These are phyloP conservation scores for Chrysolina oricalcia DNA, from an alignment of 2,888 invertebrate species.

Conservation along the genomic window DNA sequence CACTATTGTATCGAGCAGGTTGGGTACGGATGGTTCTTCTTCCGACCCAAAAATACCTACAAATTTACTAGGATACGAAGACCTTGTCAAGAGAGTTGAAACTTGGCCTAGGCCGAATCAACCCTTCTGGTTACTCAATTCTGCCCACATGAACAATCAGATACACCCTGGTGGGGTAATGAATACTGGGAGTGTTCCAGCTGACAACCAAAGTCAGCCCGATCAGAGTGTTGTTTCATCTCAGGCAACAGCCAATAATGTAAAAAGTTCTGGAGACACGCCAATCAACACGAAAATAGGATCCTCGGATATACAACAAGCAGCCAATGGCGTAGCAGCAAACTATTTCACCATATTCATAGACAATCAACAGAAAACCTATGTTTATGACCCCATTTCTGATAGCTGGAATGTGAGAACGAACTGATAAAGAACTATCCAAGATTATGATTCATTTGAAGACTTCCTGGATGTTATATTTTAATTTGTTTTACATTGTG, in stretches of 20 bases:
- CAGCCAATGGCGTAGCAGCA: not conserved
- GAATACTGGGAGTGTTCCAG: not conserved
- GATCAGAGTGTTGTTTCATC: not conserved
- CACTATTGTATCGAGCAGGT: conserved; percentile 69
- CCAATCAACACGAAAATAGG: no score
- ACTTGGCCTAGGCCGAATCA: conserved; percentile 79
- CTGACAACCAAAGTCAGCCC: not conserved
- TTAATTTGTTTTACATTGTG: not conserved
- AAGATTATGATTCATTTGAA: not conserved
- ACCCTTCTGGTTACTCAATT: conserved; percentile 84
- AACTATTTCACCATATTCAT: conserved; percentile 26
- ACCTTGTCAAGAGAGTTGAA: conserved; percentile 77
- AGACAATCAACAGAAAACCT: conserved; percentile 27
- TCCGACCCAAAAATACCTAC: conserved; percentile 68
- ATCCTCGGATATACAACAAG: not conserved
- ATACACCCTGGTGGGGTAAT: conserved; percentile 34
- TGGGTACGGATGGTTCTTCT: conserved; percentile 72
- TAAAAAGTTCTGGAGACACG: not conserved
- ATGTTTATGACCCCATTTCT: conserved; percentile 23
- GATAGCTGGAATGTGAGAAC: conserved; percentile 27
- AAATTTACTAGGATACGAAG: conserved; percentile 79
- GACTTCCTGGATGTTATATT: not conserved
- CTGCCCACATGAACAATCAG: conserved; percentile 76
- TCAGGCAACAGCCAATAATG: not conserved
- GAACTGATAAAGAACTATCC: not conserved